Percentiles rank a stretch among this genome's conserved stretches.
These are phyloP conservation scores for Agrotis segetum DNA, from an alignment of 2,888 invertebrate species.

Conservation along the genomic window DNA sequence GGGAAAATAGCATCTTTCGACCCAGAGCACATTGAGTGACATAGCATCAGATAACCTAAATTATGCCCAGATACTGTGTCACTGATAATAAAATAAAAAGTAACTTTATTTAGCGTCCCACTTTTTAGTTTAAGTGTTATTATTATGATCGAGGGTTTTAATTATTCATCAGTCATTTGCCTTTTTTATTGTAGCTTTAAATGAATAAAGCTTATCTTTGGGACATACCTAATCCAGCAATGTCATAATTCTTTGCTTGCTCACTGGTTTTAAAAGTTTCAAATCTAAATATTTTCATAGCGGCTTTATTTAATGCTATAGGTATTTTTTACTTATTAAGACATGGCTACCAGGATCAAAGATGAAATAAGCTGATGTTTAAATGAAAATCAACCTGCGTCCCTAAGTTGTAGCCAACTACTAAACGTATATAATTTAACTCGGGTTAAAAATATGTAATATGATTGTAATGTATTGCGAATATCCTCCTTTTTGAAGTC, in stretches of 20 bases:
- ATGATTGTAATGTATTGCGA: too few relatives aligned
- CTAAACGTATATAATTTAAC: background rate
- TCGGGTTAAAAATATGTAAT: background rate
- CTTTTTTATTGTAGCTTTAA: too few relatives aligned
- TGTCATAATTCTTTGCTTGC: too few relatives aligned
- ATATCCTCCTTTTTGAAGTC: too few relatives aligned
- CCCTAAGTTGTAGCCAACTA: background rate
- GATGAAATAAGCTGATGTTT: too few relatives aligned
- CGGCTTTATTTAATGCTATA: too few relatives aligned
- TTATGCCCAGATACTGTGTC: constrained; percentile 36
- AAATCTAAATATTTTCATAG: too few relatives aligned
- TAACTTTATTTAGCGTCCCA: constrained; percentile 5
- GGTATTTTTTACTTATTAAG: too few relatives aligned
- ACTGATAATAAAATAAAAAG: constrained; percentile 36
- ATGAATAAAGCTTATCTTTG: too few relatives aligned
- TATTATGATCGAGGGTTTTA: background rate
- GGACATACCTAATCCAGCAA: background rate
- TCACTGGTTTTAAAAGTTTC: too few relatives aligned
- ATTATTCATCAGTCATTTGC: background rate
- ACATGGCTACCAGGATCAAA: too few relatives aligned
- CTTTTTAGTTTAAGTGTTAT: background rate
- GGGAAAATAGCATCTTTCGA: constrained; percentile 29
- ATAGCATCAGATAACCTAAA: constrained; percentile 40
- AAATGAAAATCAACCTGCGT: background rate
- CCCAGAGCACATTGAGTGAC: constrained; percentile 30